phyloP scores from a whole-genome alignment of 2,797 vertebrate species.

The Poliocrania exsul region DNA sequence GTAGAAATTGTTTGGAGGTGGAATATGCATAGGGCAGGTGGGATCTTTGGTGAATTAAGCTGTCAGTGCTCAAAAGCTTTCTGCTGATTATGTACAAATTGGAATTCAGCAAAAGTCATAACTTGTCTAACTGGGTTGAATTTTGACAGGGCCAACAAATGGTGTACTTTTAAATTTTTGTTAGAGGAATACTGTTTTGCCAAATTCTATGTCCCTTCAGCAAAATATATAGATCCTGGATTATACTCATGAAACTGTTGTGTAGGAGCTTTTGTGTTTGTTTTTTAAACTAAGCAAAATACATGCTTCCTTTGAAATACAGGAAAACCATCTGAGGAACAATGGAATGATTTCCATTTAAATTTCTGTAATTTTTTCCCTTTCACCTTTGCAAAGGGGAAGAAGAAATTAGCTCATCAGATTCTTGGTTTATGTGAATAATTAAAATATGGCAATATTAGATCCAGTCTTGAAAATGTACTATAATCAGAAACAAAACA shows the following conservation, averaged over 20 bases:
- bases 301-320: neutral
- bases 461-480: neutral
- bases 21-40: conserved; percentile 3
- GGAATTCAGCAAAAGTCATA: neutral
- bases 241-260: neutral
- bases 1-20: conserved; percentile 5
- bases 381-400: neutral
- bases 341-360: neutral
- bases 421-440: neutral
- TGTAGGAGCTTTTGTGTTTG: neutral
- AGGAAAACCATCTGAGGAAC: neutral
- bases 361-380: neutral
- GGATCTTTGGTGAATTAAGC: conserved; percentile 22
- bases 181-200: neutral
- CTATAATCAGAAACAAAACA: neutral
- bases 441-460: neutral
- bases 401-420: neutral
- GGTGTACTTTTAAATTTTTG: neutral
- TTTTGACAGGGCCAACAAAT: neutral
- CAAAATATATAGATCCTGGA: neutral
- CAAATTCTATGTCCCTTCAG: neutral
- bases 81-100: conserved; percentile 1
- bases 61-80: conserved; percentile 16
- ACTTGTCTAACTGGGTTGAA: neutral
- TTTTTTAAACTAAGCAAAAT: neutral